Base-by-base conservation (phyloP, 2,797 vertebrate genomes). In the Ctenosaura bakeri region DNA sequence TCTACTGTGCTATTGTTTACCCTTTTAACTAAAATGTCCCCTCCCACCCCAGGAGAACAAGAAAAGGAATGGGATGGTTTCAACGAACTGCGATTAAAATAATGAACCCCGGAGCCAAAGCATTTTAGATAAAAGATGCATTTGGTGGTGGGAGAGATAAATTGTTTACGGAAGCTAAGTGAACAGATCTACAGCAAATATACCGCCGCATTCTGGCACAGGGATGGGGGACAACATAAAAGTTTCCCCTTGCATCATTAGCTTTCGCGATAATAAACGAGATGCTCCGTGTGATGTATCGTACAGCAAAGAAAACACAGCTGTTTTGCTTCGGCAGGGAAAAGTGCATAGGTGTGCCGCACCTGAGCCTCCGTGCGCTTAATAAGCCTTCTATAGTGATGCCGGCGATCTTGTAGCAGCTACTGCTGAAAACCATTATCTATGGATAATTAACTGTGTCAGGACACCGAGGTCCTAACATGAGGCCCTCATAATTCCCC, bases 381-480 rank as follows among this genome's bases (percentile, higher is more conserved):
- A 96, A 95, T 95, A 96, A 96, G 94, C 90, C 93, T 88, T 93
- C 90, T 94, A 94, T 94, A 94, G 95, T 92, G 95, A 92, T 93
- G 94, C 88, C 88, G 95, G 77, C 82, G 89, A 94, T 82, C 92
- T 93, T 92, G 35, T 85, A 95, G 94, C 85, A 81, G 90, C 54
- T 85, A 93, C 94, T 94, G 93, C 95, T 92, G 92, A 94, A 96
- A 96, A 96, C 94, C 96, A 97, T 97, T 96, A 96, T 97, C 97
- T 95, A 95, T 93, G 96, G 97, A 95, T 96, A 97, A 97, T 97
- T 97, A 97, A 97, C 96, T 95, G 88, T 96, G 97, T 96, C 97
- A 97, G 93, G 95, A 97, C 95, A 96, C 56, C 18, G 90, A 97
- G 97, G 96, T 97, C 95, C 94, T 96, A 96, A 97, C 97, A 97